Base-by-base conservation (phyloP, 2,113 vertebrate genomes). In the Cavia aperea region DNA sequence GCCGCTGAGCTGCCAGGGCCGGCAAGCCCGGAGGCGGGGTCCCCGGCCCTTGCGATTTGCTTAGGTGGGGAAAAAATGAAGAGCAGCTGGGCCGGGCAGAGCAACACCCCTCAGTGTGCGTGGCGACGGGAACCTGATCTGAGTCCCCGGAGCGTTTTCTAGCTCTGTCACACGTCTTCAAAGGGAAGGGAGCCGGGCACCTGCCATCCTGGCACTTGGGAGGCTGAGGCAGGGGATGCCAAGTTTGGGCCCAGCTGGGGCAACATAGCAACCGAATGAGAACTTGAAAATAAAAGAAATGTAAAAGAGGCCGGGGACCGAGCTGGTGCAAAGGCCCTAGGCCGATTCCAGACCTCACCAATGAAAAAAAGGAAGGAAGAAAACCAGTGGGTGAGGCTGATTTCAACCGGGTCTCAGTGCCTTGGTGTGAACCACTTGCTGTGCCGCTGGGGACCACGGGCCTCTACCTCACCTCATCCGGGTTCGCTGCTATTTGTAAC, bases 81-180 rank as follows among this genome's bases (percentile, higher is more conserved):
- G 70, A 96, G 90, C 83, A 96, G 86, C 82, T 43, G 66, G 72
- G 63, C 31, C 63, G 24, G 13, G 3, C 24, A 26, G 23, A 10
- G 39, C 33, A 79, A 62, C 94, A 94, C 79, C 90, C 93, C 95
- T 56, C 85, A 87, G 93, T 68, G n/a, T 56, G 82, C 87, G 89
- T 33, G 91, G 91, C 92, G 26, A 23, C 85, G 95, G 49, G 70
- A 94, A 89, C 94, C 62, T 56, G 92, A 36, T 39, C 72, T 66
- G 81, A 86, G 73, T 8, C 21, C 43, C 72, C 51, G 78, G 56
- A 46, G 39, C 43, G 88, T 88, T 65, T 65, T 58, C 66, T 73
- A 86, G 36, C 12, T 60, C 26, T 26, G 58, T 88, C 43, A 81
- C 75, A n/a, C 68, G 75, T 89, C 79, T 46, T 29, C 90, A 84